These are phyloP conservation scores for Ia io DNA, from an alignment of 2,113 vertebrate species.

Conservation along the genomic window DNA sequence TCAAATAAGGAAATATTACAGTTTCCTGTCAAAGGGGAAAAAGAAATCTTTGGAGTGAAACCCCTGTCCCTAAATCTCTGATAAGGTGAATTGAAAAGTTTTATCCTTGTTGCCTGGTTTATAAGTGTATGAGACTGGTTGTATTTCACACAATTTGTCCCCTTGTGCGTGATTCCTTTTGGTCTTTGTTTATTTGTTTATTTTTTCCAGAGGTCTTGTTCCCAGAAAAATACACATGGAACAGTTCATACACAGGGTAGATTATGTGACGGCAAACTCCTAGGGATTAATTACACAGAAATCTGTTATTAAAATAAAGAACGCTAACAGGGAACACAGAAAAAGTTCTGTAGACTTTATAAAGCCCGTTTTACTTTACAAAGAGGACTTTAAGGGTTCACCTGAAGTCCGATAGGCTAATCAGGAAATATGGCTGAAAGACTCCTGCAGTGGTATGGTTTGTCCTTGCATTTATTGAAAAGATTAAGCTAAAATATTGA, in stretches of 20 bases:
- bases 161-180: conserved; percentile 31
- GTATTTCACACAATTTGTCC: conserved; percentile 13
- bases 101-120: not conserved
- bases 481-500: conserved; percentile 24
- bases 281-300: conserved; percentile 63
- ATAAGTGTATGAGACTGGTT: not conserved
- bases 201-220: conserved; percentile 58
- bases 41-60: conserved; percentile 33
- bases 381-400: conserved; percentile 48
- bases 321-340: conserved; percentile 26
- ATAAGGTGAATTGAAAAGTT: not conserved
- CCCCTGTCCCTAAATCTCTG: conserved; percentile 18
- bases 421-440: conserved; percentile 4
- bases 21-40: conserved; percentile 49
- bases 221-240: conserved; percentile 53
- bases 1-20: conserved; percentile 55
- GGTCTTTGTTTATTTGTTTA: conserved; percentile 68
- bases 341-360: conserved; percentile 54
- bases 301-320: conserved; percentile 63
- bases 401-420: conserved; percentile 15
- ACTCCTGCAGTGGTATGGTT: not conserved
- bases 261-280: conserved; percentile 44
- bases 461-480: conserved; percentile 6
- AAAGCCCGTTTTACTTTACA: conserved; percentile 47
- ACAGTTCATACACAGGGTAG: not conserved